Evolutionary conservation across 2,113 vertebrate species (phyloP).

Genomic region (Symphodus melops): DNA sequence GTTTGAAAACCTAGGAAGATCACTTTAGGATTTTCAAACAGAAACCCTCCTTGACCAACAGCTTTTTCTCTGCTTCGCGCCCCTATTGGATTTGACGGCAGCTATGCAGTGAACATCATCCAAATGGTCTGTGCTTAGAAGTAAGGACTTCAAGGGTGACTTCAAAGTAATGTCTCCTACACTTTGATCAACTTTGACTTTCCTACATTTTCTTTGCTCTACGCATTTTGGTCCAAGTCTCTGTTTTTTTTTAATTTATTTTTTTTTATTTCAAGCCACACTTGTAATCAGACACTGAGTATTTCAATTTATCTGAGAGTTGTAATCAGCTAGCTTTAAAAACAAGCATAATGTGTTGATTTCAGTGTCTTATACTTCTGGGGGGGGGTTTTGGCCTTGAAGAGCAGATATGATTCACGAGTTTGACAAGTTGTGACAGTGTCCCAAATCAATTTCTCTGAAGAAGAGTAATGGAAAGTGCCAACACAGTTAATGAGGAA

Average conservation of each 20-base stretch:
- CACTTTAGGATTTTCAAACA: conserved; percentile 17
- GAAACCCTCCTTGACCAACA: conserved; percentile 28
- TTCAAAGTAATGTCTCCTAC: conserved; percentile 42
- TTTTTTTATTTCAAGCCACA: conserved; percentile 1
- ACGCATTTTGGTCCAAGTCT: background rate
- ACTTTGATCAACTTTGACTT: conserved; percentile 42
- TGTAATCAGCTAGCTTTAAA: background rate
- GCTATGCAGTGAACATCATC: conserved; percentile 12
- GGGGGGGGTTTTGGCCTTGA: background rate
- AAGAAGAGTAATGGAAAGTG: conserved; percentile 42
- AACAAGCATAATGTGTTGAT: background rate
- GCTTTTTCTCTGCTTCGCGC: conserved; percentile 6
- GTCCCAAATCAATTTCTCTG: conserved; percentile 31
- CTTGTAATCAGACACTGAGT: background rate
- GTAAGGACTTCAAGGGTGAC: conserved; percentile 33
- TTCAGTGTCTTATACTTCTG: background rate
- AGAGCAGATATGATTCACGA: conserved; percentile 1
- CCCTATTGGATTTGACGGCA: conserved; percentile 45
- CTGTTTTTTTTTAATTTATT: background rate
- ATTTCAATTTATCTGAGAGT: background rate
- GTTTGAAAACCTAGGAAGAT: background rate
- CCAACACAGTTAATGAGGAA: conserved; percentile 46
- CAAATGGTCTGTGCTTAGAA: conserved; percentile 27
- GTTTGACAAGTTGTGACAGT: conserved; percentile 21
- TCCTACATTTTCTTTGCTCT: conserved; percentile 24